Conservation (phyloP, 2,113 vertebrate genomes). For the Sterrhoptilus dennistouni region DNA sequence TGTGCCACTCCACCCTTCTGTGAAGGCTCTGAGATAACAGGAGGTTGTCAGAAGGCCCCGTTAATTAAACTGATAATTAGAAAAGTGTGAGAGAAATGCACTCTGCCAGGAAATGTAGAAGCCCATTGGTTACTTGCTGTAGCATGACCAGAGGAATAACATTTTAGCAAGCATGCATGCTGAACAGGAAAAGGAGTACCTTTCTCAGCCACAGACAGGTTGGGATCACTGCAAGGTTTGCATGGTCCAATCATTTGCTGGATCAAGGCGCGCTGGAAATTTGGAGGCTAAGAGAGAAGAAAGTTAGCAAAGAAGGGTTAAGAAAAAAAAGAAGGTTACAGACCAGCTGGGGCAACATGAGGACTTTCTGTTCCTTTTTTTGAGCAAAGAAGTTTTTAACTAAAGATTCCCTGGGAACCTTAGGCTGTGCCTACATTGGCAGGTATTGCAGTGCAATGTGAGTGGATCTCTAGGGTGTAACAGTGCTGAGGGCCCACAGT, state of each 20-base stretch:
- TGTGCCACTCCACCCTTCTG: not conserved
- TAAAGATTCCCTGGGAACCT: not conserved
- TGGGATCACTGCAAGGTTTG: slow-evolving; percentile 93
- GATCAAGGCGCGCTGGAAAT: slow-evolving; percentile 92
- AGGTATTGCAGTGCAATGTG: not conserved
- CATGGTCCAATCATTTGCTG: slow-evolving; percentile 95
- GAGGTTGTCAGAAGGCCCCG: slow-evolving; percentile 6
- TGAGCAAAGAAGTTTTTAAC: not conserved
- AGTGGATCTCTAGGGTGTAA: not conserved
- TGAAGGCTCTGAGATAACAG: not conserved
- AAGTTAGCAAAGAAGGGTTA: slow-evolving; percentile 7
- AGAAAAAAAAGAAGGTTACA: not conserved
- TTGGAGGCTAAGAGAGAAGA: slow-evolving; percentile 81
- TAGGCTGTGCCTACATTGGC: not conserved
- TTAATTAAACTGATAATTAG: slow-evolving; percentile 41
- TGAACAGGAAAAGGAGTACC: slow-evolving; percentile 71
- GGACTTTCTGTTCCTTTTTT: not conserved
- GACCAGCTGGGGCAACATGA: not conserved
- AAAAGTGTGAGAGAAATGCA: slow-evolving; percentile 6
- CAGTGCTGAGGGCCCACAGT: not conserved
- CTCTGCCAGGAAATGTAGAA: not conserved
- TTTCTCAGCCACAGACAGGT: slow-evolving; percentile 92
- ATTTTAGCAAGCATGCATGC: not conserved
- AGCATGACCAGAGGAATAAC: not conserved
- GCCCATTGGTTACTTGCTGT: not conserved